Conservation (phyloP, 2,888 invertebrate genomes). For the Oxystoma pomonae region DNA sequence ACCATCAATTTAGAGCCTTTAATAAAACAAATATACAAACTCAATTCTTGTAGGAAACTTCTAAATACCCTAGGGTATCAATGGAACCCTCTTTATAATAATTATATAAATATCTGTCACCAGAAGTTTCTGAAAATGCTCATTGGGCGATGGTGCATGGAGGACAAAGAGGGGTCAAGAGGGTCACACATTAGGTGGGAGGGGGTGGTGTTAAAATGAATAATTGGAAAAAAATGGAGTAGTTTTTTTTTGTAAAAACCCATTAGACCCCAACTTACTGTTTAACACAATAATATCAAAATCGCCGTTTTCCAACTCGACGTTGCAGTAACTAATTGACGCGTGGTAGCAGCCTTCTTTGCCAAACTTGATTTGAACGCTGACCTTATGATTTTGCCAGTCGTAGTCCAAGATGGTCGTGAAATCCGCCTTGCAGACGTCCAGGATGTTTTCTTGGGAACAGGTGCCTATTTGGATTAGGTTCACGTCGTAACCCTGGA, state of each 20-base stretch:
- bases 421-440: constrained; percentile 49
- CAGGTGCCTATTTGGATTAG: constrained; percentile 57
- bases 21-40: too few relatives aligned
- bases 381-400: constrained; percentile 71
- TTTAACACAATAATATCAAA: constrained; percentile 89
- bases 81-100: too few relatives aligned
- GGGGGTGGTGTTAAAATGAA: background rate
- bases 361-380: constrained; percentile 72
- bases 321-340: constrained; percentile 68
- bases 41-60: too few relatives aligned
- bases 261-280: constrained; percentile 66
- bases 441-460: constrained; percentile 41
- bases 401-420: constrained; percentile 69
- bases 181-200: too few relatives aligned
- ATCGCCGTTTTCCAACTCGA: constrained; percentile 80
- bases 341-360: constrained; percentile 80
- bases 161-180: too few relatives aligned
- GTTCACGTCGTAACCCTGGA: constrained; percentile 61
- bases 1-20: too few relatives aligned
- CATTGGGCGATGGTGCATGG: too few relatives aligned
- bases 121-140: too few relatives aligned
- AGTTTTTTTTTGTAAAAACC: too few relatives aligned
- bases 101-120: too few relatives aligned
- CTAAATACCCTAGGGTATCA: too few relatives aligned
- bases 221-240: too few relatives aligned